A percentile compares a stretch with the other conserved stretches of the same genome.
phyloP scores from a whole-genome alignment of 2,888 invertebrate species.

The Mystacides longicornis region DNA sequence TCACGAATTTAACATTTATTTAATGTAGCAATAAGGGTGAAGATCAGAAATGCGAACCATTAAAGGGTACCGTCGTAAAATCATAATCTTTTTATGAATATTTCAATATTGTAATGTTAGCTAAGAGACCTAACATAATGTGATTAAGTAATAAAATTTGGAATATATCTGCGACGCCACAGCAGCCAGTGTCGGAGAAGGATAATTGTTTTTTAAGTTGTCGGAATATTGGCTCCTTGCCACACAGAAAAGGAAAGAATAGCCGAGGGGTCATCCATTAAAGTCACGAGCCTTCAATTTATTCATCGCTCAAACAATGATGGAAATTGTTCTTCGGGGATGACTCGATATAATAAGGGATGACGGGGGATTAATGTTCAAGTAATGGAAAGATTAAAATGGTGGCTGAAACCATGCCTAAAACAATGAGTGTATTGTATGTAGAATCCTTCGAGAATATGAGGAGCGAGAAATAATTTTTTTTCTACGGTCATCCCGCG shows the following conservation, averaged over 20 bases:
- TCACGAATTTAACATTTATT: no score
- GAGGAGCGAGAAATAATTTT: no score
- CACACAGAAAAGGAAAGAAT: conserved; percentile 15
- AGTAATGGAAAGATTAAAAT: conserved; percentile 3
- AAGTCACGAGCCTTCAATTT: conserved; percentile 15
- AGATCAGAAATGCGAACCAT: no score
- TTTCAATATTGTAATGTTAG: background rate
- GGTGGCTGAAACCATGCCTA: background rate
- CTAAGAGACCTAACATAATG: no score
- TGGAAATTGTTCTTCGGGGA: conserved; percentile 15
- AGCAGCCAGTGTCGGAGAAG: background rate
- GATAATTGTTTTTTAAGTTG: conserved; percentile 16
- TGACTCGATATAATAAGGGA: conserved; percentile 11
- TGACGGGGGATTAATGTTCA: conserved; percentile 8
- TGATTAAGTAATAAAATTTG: no score
- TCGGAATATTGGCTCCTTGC: conserved; percentile 17
- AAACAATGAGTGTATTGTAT: background rate
- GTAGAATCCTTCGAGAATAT: no score
- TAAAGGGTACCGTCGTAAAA: background rate
- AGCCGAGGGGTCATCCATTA: conserved; percentile 24
- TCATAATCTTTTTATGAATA: background rate
- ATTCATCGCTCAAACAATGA: conserved; percentile 14
- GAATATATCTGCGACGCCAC: no score
- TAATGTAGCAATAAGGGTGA: no score
- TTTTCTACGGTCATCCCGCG: no score